phyloP scores from a whole-genome alignment of 2,888 invertebrate genomes.

The Drosophila longiperda region DNA sequence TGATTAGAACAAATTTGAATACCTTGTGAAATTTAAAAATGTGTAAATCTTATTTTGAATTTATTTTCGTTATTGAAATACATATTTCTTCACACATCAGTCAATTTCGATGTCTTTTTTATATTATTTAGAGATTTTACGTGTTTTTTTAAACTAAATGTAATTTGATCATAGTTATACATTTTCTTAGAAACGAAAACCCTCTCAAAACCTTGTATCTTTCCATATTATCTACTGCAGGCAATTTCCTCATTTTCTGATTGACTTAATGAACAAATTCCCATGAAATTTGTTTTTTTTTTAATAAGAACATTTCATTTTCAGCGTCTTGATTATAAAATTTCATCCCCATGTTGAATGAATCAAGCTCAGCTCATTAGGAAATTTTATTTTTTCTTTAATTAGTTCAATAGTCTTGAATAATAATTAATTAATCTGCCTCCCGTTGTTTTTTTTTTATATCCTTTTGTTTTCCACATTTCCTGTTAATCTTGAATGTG shows the following conservation, averaged over 20 bases:
- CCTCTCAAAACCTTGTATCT: not conserved
- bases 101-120: not conserved
- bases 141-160: not conserved
- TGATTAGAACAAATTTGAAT: not conserved
- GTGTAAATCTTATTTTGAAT: not conserved
- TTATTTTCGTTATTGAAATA: not conserved
- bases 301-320: not conserved
- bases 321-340: not conserved
- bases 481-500: conserved; percentile 10
- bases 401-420: not conserved
- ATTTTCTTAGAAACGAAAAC: too few relatives aligned
- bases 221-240: not conserved
- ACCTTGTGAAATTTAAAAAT: not conserved
- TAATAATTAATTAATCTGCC: not conserved
- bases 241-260: not conserved
- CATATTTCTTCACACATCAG: too few relatives aligned
- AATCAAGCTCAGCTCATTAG: not conserved
- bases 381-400: not conserved
- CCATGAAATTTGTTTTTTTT: not conserved
- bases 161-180: not conserved
- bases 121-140: not conserved
- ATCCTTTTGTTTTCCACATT: not conserved
- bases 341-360: not conserved
- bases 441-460: not conserved
- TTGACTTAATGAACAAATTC: not conserved